Base-by-base conservation (phyloP, 2,797 vertebrate species). In the Manis javanica region DNA sequence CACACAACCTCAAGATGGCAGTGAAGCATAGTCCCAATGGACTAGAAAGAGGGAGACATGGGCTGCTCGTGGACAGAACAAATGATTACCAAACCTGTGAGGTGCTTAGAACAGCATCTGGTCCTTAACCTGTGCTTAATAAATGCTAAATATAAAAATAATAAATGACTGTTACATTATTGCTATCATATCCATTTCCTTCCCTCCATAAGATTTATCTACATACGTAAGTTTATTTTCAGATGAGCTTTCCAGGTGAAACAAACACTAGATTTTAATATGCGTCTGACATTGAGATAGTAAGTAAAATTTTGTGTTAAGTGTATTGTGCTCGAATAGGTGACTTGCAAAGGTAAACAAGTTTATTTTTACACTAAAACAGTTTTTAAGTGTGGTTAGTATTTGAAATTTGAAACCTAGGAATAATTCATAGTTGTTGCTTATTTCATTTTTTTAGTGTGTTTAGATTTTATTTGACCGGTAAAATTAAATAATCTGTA, bases 401-500 rank as follows among this genome's bases (percentile, higher is more conserved):
- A 66, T 59, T 90, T 82, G 39, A 78, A 53, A 9, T 49, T 39
- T 61, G 24, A 96, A 86, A 21, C 8, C 7, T 64, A 51, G 3
- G 14, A 12, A 51, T 57, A 39, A 2, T 71, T 66, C 7, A 51
- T 57, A 23, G 3, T 68, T 26, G 1, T 63, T 53, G 61, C 4
- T 64, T n/a, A 13, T 85, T 68, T 68, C 5, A 23, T n/a, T n/a
- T 61, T 55, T 68, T 51, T 37, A 13, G 0, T 29, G 4, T 29
- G 10, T 71, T 29, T 79, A 69, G 68, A 78, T 95, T 97, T 96
- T 89, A 77, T 57, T 97, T 97, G 71, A 53, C 18, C 94, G 61
- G 87, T 95, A 94, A 84, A 92, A 63, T 71, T 81, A 96, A 97
- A 97, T 97, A 95, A 97, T 94, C 55, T 91, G 18, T 89, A 88